Evolutionary conservation across 2,888 invertebrate species (phyloP).

Genomic region (Trichogramma evanescens): DNA sequence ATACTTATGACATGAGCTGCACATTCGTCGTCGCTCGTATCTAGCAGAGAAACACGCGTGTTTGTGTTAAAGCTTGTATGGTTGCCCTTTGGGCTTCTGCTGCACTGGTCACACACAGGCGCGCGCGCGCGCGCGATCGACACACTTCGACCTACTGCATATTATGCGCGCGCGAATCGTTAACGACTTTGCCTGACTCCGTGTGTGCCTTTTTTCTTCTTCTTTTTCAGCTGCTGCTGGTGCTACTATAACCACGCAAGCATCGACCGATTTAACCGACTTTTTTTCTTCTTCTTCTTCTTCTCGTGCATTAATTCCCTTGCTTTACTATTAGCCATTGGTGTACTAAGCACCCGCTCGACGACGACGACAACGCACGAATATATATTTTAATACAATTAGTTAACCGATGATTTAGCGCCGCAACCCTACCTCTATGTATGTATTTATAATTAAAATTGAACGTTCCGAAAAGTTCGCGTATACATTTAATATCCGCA

Average conservation of each 20-base stretch:
- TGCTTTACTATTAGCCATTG: not conserved
- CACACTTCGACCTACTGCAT: constrained; percentile 5
- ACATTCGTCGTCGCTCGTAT: too few species aligned
- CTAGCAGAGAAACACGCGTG: constrained; percentile 1
- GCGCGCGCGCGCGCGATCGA: constrained; percentile 10
- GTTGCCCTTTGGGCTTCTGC: constrained; percentile 2
- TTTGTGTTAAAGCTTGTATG: constrained; percentile 12
- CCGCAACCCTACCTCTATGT: too few species aligned
- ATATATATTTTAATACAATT: too few species aligned
- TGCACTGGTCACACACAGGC: constrained; percentile 1
- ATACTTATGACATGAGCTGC: too few species aligned
- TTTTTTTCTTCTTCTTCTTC: not conserved
- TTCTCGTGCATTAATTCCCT: not conserved
- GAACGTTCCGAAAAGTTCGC: too few species aligned
- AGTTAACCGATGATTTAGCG: too few species aligned
- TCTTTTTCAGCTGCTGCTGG: not conserved
- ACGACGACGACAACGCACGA: not conserved
- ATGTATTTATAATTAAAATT: too few species aligned
- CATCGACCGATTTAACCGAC: not conserved
- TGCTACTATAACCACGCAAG: not conserved
- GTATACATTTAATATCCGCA: too few species aligned
- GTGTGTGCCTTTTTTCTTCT: not conserved
- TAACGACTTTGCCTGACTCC: not conserved
- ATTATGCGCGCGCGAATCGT: not conserved
- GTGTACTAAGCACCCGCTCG: not conserved